Conservation (phyloP, 2,888 invertebrate species). For the Hyposoter didymator region DNA sequence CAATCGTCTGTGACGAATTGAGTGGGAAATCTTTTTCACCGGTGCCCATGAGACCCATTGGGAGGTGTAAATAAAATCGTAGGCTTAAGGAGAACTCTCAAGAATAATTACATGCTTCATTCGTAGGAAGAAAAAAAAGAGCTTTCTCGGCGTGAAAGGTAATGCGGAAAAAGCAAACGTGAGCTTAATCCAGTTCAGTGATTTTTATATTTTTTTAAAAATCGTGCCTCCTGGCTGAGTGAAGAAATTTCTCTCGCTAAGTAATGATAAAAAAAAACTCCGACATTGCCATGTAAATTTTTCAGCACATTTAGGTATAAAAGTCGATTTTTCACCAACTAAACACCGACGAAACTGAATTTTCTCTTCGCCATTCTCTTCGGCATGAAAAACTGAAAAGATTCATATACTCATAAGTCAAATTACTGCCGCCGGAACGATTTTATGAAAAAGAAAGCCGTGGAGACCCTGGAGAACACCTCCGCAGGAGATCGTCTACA, state of each 20-base stretch:
- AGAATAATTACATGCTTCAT: not conserved
- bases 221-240: not conserved
- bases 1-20: not conserved
- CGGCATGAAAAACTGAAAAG: no score
- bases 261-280: not conserved
- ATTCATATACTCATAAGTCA: no score
- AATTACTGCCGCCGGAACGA: no score
- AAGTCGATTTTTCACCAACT: no score
- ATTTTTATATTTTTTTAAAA: not conserved
- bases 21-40: not conserved
- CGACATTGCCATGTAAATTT: not conserved
- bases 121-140: not conserved
- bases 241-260: not conserved
- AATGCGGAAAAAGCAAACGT: not conserved
- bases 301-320: no score
- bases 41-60: not conserved
- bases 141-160: constrained; percentile 6
- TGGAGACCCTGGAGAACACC: no score
- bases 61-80: not conserved
- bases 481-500: no score
- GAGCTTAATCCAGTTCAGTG: not conserved
- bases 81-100: not conserved
- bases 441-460: no score
- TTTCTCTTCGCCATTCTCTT: no score
- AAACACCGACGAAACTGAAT: no score